Conservation (phyloP, 2,888 invertebrate genomes). For the Gortyna flavago region DNA sequence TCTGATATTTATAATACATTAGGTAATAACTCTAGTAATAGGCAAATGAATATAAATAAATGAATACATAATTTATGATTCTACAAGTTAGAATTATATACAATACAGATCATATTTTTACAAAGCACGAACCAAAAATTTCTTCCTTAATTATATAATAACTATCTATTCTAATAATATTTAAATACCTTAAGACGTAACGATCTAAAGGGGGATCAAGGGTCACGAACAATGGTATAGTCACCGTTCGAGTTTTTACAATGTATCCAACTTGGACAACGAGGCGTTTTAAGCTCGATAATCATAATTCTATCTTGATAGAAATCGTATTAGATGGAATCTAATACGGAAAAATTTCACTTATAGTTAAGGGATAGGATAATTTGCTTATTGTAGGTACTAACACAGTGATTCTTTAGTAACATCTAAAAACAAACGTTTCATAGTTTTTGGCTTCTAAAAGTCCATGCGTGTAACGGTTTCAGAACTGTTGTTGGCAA, state of each 20-base stretch:
- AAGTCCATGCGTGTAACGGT: constrained; percentile 44
- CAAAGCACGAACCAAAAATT: constrained; percentile 44
- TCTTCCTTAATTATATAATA: constrained; percentile 27
- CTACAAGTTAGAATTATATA: constrained; percentile 41
- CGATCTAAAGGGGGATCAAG: constrained; percentile 26
- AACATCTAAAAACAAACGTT: constrained; percentile 45
- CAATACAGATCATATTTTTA: constrained; percentile 60
- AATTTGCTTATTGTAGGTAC: constrained; percentile 70
- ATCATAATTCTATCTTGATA: constrained; percentile 40
- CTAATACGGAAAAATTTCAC: constrained; percentile 49
- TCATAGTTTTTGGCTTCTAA: constrained; percentile 49
- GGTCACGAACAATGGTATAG: constrained; percentile 26
- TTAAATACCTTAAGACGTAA: constrained; percentile 35
- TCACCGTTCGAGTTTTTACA: constrained; percentile 34
- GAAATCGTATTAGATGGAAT: constrained; percentile 14
- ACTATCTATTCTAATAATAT: constrained; percentile 19
- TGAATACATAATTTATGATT: constrained; percentile 40
- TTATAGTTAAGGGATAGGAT: constrained; percentile 63
- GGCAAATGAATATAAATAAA: constrained; percentile 42
- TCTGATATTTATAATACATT: constrained; percentile 48
- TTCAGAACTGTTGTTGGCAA: constrained; percentile 10
- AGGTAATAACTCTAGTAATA: constrained; percentile 24
- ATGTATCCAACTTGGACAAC: constrained; percentile 40
- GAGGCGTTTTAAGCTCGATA: constrained; percentile 64
- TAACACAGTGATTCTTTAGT: constrained; percentile 66